Percentiles rank a stretch among this genome's conserved stretches.
Evolutionary conservation across 64 coral and sea anemone species (phyloP).

Genomic region (Pocillopora damicornis): DNA sequence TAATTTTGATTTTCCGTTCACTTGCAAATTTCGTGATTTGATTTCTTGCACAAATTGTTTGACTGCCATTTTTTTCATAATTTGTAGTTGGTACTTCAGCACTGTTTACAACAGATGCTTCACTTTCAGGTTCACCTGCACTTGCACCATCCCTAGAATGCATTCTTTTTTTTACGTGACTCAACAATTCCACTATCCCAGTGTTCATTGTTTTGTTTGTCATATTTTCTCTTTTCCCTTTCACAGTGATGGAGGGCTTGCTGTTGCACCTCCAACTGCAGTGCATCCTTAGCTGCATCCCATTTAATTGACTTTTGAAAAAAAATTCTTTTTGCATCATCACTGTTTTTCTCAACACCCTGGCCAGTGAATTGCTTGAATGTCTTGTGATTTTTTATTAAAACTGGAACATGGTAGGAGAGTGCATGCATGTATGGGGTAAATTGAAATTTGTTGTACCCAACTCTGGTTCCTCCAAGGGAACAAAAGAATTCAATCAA

Average conservation of each 20-base stretch:
- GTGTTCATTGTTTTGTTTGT: not conserved
- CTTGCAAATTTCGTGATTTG: too few species aligned
- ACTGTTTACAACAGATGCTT: too few species aligned
- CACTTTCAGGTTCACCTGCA: too few species aligned
- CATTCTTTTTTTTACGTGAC: too few species aligned
- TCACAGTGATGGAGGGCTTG: constrained; percentile 24
- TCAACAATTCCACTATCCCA: too few species aligned
- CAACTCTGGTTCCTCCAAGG: constrained; percentile 28
- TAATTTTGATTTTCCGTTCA: too few species aligned
- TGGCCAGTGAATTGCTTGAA: constrained; percentile 58
- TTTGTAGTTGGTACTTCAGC: too few species aligned
- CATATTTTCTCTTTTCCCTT: constrained; percentile 41
- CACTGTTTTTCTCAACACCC: constrained; percentile 60
- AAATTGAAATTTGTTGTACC: constrained; percentile 25
- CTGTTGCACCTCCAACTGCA: constrained; percentile 36
- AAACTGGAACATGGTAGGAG: not conserved
- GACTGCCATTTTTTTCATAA: too few species aligned
- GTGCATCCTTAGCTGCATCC: constrained; percentile 29
- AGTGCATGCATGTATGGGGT: constrained; percentile 61
- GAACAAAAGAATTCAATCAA: constrained; percentile 50
- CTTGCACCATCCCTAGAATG: too few species aligned
- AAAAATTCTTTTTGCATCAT: constrained; percentile 45
- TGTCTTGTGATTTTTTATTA: constrained; percentile 25
- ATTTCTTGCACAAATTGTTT: too few species aligned
- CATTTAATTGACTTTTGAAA: constrained; percentile 54